These are phyloP conservation scores for Philopedon plagiatum DNA, from an alignment of 2,888 invertebrate genomes.

Conservation along the genomic window DNA sequence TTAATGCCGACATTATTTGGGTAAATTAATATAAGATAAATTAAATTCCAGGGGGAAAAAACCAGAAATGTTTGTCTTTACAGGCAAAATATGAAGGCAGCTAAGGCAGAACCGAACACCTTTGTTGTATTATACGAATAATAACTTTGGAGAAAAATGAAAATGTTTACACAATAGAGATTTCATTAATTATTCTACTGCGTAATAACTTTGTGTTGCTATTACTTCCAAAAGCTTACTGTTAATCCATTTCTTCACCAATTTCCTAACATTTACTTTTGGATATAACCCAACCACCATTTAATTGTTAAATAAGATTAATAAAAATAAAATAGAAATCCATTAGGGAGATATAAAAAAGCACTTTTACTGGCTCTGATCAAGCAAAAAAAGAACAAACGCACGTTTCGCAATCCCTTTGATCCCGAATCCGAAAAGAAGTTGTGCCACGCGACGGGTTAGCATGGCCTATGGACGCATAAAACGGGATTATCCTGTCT, in stretches of 20 bases:
- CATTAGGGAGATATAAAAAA: constrained; percentile 20
- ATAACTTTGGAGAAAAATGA: no score
- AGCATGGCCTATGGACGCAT: neutral
- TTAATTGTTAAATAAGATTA: constrained; percentile 24
- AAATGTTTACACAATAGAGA: no score
- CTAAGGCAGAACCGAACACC: no score
- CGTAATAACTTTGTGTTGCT: no score
- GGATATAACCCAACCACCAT: neutral
- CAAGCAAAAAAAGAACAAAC: constrained; percentile 29
- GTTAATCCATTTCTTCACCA: neutral
- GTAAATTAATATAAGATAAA: neutral
- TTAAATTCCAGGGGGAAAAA: neutral
- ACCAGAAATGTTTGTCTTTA: neutral
- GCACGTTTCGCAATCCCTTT: constrained; percentile 24
- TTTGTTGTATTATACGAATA: no score
- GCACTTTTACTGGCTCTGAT: constrained; percentile 14
- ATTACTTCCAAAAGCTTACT: neutral
- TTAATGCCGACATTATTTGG: neutral
- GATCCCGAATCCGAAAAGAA: constrained; percentile 19
- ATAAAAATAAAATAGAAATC: constrained; percentile 29
- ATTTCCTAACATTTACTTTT: neutral
- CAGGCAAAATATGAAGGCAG: neutral
- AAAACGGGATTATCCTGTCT: neutral
- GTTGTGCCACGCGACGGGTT: constrained; percentile 10
- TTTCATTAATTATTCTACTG: no score